These are phyloP conservation scores for Paramacrobiotus metropolitanus DNA, from an alignment of 1,140 invertebrate genomes.

Conservation along the genomic window DNA sequence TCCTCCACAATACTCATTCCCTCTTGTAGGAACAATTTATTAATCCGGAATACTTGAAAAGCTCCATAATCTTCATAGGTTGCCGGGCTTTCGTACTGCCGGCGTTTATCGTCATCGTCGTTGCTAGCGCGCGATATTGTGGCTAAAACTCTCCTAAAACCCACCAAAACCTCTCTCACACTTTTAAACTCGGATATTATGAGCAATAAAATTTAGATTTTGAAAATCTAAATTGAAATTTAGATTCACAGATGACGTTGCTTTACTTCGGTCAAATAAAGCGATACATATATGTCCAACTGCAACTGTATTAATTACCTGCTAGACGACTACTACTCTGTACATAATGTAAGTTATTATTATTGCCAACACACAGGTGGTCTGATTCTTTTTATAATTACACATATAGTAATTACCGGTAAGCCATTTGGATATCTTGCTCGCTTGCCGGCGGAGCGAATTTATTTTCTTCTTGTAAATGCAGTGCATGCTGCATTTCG, in stretches of 20 bases:
- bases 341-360: no score
- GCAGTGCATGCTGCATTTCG: not conserved
- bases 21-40: not conserved
- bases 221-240: not conserved
- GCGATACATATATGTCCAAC: no score
- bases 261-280: no score
- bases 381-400: no score
- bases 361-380: no score
- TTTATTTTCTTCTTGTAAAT: not conserved
- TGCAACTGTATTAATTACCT: no score
- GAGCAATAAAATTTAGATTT: not conserved
- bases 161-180: not conserved
- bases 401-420: not conserved
- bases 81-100: not conserved
- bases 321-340: no score
- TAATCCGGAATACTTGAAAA: not conserved
- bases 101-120: not conserved
- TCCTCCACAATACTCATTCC: not conserved
- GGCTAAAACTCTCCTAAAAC: not conserved
- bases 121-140: no score
- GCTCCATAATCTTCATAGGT: not conserved
- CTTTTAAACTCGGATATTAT: not conserved
- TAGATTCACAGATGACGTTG: not conserved
- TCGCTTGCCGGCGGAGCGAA: not conserved
- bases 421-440: not conserved